These are phyloP conservation scores for Propithecus deckenii DNA, from an alignment of 2,797 vertebrate genomes.

Conservation along the genomic window DNA sequence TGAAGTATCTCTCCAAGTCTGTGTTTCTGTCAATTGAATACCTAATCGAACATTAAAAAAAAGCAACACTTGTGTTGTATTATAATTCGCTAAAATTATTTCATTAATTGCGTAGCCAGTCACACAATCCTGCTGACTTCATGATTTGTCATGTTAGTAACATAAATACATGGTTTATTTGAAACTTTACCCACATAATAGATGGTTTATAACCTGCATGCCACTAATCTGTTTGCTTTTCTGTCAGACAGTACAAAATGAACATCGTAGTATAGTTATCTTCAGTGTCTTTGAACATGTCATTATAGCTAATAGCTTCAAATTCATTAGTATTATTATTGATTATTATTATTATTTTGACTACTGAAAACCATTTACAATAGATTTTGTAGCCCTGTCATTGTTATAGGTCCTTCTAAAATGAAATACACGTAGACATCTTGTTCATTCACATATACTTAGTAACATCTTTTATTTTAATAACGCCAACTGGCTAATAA, in stretches of 20 bases:
- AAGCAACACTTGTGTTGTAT: conserved; percentile 60
- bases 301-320: neutral
- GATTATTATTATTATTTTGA: neutral
- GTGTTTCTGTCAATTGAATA: conserved; percentile 99
- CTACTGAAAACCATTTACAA: neutral
- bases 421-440: too few species aligned
- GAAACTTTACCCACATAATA: neutral
- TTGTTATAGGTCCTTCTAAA: neutral
- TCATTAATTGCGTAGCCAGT: conserved; percentile 23
- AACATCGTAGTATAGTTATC: neutral
- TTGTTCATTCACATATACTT: neutral
- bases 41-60: conserved; percentile 83
- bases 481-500: neutral
- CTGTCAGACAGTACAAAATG: neutral
- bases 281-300: neutral
- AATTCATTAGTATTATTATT: neutral
- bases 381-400: neutral
- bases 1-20: conserved; percentile 97
- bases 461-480: neutral
- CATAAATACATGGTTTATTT: neutral
- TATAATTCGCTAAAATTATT: conserved; percentile 55
- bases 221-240: neutral
- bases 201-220: neutral
- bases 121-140: neutral
- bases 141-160: neutral